Conservation (phyloP, 2,888 invertebrate species). For the Chaitophorus viminalis region DNA sequence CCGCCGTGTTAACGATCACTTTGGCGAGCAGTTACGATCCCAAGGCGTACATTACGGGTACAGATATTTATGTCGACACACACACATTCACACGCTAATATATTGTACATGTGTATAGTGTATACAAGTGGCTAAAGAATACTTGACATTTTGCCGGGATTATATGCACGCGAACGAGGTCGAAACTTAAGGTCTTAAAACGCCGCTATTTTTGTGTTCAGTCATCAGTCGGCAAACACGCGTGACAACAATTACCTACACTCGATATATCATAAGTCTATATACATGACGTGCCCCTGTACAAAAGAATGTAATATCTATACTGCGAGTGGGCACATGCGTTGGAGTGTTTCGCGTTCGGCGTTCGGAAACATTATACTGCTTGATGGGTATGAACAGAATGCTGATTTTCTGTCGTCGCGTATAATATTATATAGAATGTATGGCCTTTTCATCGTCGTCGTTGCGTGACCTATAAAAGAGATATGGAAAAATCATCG, state of each 20-base stretch:
- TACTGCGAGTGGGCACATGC: neutral
- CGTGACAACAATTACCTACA: neutral
- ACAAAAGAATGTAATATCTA: neutral
- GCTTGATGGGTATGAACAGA: neutral
- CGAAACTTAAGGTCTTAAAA: slow-evolving; percentile 1
- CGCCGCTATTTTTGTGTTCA: neutral
- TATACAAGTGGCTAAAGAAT: neutral
- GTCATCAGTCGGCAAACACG: neutral
- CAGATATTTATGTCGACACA: neutral
- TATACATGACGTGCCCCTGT: no score
- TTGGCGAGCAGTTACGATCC: neutral
- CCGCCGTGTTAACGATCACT: neutral
- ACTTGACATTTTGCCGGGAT: neutral
- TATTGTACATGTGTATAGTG: neutral
- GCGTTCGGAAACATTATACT: neutral
- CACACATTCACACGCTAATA: neutral
- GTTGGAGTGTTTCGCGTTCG: neutral
- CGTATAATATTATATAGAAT: neutral
- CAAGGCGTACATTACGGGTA: no score
- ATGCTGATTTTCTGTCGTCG: neutral
- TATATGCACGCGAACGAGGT: neutral
- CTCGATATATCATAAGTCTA: neutral
- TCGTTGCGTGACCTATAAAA: neutral
- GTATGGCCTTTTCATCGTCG: neutral
- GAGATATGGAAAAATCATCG: neutral